Evolutionary conservation across 1,140 invertebrate species (phyloP).

Genomic region (Gerris buenoi): DNA sequence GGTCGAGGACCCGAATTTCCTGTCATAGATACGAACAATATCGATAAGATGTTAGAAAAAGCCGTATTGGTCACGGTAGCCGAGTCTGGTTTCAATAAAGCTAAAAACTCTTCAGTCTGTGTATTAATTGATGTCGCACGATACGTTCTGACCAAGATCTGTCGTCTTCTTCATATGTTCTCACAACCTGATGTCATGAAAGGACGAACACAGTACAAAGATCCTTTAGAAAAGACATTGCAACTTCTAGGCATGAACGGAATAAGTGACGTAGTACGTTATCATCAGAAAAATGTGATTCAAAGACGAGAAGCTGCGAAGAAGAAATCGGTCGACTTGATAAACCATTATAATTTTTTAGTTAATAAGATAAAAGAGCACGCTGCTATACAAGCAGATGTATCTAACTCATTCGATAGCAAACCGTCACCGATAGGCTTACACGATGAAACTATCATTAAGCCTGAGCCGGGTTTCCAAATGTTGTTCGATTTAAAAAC

Average conservation of each 20-base stretch:
- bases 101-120: background rate
- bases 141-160: background rate
- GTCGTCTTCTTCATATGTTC: background rate
- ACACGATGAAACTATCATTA: background rate
- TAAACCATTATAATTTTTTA: background rate
- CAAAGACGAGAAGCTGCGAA: background rate
- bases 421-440: background rate
- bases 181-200: background rate
- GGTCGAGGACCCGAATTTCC: background rate
- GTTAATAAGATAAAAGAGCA: slow-evolving; percentile 2
- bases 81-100: background rate
- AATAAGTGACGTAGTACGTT: background rate
- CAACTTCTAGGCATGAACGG: background rate
- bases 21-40: background rate
- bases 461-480: background rate
- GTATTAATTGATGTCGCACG: background rate
- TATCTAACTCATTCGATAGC: background rate
- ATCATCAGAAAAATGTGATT: background rate
- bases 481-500: background rate
- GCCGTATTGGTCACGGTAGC: background rate
- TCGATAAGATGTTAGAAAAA: background rate
- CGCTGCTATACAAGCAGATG: background rate
- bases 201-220: background rate
- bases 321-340: background rate
- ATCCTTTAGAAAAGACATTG: background rate